Evolutionary conservation across 2,888 invertebrate genomes (phyloP).

Genomic region (Micoletzkya japonica): DNA sequence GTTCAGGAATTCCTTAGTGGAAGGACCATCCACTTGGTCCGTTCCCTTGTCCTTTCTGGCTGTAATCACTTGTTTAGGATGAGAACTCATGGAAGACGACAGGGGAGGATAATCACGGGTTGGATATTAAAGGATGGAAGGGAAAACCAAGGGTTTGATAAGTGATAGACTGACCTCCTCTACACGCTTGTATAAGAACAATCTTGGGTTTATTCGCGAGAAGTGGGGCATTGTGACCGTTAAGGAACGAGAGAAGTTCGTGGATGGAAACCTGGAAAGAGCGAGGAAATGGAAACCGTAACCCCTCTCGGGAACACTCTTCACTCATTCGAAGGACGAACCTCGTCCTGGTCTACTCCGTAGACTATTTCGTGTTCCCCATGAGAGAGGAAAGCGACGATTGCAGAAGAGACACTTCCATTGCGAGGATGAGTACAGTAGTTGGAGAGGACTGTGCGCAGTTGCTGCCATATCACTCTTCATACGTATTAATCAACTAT

Average conservation of each 20-base stretch:
- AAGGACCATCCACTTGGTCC: constrained; percentile 14
- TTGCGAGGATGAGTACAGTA: too few species aligned
- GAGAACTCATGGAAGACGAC: too few species aligned
- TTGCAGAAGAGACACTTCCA: constrained; percentile 40
- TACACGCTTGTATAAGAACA: constrained; percentile 63
- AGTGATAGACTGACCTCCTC: constrained; percentile 52
- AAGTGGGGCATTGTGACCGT: constrained; percentile 50
- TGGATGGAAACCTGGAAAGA: constrained; percentile 20
- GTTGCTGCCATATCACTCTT: too few species aligned
- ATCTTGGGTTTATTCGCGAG: constrained; percentile 62
- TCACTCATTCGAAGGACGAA: constrained; percentile 24
- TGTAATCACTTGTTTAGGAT: constrained; percentile 1
- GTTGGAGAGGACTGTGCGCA: too few species aligned
- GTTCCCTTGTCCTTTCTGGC: constrained; percentile 20
- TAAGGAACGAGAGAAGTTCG: constrained; percentile 44
- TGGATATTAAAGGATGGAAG: background rate
- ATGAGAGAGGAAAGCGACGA: constrained; percentile 59
- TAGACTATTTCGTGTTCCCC: constrained; percentile 56
- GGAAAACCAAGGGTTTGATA: too few species aligned
- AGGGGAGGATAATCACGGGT: too few species aligned
- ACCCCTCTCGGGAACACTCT: background rate
- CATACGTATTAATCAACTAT: too few species aligned
- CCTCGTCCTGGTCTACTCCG: constrained; percentile 47
- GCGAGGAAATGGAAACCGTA: background rate
- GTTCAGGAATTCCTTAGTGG: background rate